A percentile compares a stretch with the other conserved stretches of the same genome.
Evolutionary conservation across 2,797 vertebrate species (phyloP).

Genomic region (Amblyopsis hoosieri): DNA sequence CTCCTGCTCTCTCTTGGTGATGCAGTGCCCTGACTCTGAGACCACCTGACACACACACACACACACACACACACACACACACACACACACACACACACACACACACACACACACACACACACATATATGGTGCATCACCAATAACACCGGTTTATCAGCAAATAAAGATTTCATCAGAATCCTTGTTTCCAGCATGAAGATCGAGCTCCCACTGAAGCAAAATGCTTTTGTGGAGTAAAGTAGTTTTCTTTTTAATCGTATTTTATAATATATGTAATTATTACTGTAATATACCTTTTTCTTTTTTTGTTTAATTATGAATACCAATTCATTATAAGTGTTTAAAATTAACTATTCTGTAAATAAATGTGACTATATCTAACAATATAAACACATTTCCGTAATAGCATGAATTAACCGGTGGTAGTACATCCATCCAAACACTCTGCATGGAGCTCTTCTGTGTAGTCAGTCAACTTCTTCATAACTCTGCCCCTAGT

Average conservation of each 20-base stretch:
- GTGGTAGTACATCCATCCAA: not conserved
- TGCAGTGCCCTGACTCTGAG: conserved; percentile 82
- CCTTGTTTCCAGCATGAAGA: too few relatives aligned
- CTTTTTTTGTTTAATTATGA: too few relatives aligned
- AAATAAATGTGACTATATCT: too few relatives aligned
- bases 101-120: conserved; percentile 1
- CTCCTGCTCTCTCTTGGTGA: conserved; percentile 90
- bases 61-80: conserved; percentile 3
- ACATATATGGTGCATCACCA: conserved; percentile 3
- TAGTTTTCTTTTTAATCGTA: too few relatives aligned
- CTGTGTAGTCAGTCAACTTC: conserved; percentile 23
- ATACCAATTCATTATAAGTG: too few relatives aligned
- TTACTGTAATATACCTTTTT: too few relatives aligned
- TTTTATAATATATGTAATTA: too few relatives aligned
- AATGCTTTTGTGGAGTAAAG: too few relatives aligned
- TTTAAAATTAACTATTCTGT: too few relatives aligned
- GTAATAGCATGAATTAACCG: too few relatives aligned
- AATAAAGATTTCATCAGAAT: too few relatives aligned
- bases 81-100: conserved; percentile 24
- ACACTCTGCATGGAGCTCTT: not conserved
- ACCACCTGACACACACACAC: conserved; percentile 68
- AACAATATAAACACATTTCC: not conserved
- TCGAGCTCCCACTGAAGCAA: too few relatives aligned
- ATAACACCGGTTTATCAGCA: conserved; percentile 1
- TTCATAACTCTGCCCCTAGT: conserved; percentile 17